A percentile compares a stretch with the other conserved stretches of the same genome.
Evolutionary conservation across 1,140 invertebrate genomes (phyloP).

Genomic region (Calephelis virginiensis): DNA sequence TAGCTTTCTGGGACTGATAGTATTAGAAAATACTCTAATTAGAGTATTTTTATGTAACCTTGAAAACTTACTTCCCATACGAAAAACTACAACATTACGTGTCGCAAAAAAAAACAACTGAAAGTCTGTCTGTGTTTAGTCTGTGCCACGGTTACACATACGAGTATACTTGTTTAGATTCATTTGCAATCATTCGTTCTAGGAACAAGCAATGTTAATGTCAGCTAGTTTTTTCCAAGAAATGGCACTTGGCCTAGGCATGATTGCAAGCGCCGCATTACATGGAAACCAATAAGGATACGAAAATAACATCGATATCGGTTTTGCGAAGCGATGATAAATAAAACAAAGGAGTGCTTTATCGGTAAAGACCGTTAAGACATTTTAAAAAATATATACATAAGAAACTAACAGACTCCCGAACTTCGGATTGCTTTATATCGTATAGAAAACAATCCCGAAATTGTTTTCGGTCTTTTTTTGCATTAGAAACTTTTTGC

Average conservation of each 20-base stretch:
- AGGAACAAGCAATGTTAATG: constrained; percentile 3
- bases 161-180: not conserved
- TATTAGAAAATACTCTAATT: too few relatives aligned
- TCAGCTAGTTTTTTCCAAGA: constrained; percentile 23
- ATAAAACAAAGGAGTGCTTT: constrained; percentile 6
- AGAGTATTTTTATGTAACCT: too few relatives aligned
- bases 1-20: too few relatives aligned
- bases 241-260: constrained; percentile 18
- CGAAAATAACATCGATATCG: not conserved
- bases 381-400: too few relatives aligned
- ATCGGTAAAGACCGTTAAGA: not conserved
- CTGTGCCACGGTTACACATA: too few relatives aligned
- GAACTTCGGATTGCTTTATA: too few relatives aligned
- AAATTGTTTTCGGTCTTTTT: too few relatives aligned
- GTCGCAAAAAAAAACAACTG: not conserved
- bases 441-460: too few relatives aligned
- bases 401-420: too few relatives aligned
- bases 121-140: not conserved
- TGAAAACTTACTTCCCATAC: too few relatives aligned
- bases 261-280: constrained; percentile 21
- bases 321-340: constrained; percentile 10
- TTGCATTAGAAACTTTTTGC: too few relatives aligned
- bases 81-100: too few relatives aligned
- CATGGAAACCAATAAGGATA: constrained; percentile 26
- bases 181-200: constrained; percentile 16